Conservation (phyloP, 2,797 vertebrate genomes). For the Dipus sagitta region DNA sequence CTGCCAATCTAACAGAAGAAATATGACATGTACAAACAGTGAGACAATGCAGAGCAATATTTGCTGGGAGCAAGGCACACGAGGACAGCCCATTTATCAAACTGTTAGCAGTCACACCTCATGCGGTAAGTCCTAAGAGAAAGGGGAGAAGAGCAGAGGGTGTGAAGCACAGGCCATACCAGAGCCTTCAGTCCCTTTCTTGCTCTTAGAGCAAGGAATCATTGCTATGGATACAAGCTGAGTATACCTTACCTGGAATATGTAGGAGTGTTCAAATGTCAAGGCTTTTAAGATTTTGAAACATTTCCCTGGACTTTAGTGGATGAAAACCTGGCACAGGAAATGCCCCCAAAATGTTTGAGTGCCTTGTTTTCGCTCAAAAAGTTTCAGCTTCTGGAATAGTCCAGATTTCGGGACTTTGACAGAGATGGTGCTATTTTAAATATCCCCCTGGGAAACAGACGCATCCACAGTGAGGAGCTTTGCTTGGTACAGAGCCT, state of each 20-base stretch:
- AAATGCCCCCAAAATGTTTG: not conserved
- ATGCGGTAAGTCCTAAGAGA: not conserved
- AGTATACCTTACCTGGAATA: not conserved
- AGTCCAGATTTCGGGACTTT: not conserved
- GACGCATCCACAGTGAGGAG: not conserved
- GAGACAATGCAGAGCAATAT: not conserved
- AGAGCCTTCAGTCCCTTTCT: not conserved
- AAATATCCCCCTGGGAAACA: conserved; percentile 22
- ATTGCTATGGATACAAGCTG: not conserved
- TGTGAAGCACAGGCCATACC: not conserved
- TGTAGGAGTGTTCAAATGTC: not conserved
- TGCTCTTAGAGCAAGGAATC: not conserved
- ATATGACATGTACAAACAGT: not conserved
- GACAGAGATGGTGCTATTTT: not conserved
- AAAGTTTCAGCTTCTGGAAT: not conserved
- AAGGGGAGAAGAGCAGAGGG: not conserved
- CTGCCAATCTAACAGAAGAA: conserved; percentile 37
- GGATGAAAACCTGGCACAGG: not conserved
- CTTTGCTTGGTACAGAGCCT: not conserved
- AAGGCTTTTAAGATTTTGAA: not conserved
- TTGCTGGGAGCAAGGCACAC: not conserved
- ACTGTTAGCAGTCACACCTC: not conserved
- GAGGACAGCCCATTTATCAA: not conserved
- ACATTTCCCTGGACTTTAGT: not conserved
- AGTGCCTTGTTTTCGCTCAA: not conserved